Evolutionary conservation across 2,888 invertebrate species (phyloP), one percentile per base, ranked within the genome.

Genomic region (Andrena minutula): DNA sequence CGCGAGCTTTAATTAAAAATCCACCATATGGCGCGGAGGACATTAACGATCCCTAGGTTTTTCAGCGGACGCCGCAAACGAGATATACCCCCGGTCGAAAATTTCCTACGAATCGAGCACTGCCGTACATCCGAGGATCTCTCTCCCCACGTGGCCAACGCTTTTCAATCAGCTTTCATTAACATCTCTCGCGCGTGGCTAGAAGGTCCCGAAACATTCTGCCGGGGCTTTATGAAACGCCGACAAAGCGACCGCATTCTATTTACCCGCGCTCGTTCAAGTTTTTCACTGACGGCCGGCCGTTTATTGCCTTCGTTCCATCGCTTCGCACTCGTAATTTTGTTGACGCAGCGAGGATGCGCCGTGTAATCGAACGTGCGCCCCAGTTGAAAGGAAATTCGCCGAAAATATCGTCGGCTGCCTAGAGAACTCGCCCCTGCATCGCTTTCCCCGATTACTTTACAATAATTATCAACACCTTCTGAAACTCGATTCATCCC

Each of bases 201-300:
- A 35, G 61, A n/a, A 66, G 76, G 47, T 79, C 76, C 72, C 75
- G 84, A 66, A 82, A 82, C 79, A 73, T 82, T 79, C 79, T 63
- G 49, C 16, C 51, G 41, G 32, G 49, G 65, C 72, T 83, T 85
- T 83, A 83, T 79, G 71, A 72, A 80, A 68, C 81, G 69, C 63
- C 86, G 79, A 84, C 87, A 85, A 87, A 87, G 82, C 78, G 70
- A 70, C 85, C 76, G 35, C 79, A 56, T 74, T 76, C 80, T 87
- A 82, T 87, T 87, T 87, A 87, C 85, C 51, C 41, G 56, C 30
- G 72, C 23, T 7, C 60, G 70, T 76, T 70, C 20, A 72, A 82
- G 69, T 79, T 83, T 78, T 68, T 64, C 71, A 7, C 77, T 70
- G 71, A 20, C 66, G 70, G 26, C 56, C 51, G 64, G 63, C 71